Conservation (phyloP, 2,888 invertebrate genomes). For the Brachynemurus nebulosus region DNA sequence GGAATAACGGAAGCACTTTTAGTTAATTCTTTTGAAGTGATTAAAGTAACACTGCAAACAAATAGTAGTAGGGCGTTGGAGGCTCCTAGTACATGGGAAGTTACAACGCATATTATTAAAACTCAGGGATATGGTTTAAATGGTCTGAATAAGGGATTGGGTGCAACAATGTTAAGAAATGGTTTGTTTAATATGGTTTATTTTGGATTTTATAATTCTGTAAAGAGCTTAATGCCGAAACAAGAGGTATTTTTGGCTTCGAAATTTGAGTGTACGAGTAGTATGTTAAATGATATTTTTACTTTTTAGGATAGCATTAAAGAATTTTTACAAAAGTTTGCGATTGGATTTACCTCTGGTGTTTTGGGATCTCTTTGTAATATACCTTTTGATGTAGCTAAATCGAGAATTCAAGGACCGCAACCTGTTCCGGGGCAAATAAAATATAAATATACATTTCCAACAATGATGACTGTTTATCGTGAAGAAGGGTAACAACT, state of each 20-base stretch:
- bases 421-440: conserved; percentile 57
- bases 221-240: conserved; percentile 59
- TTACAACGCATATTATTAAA: conserved; percentile 64
- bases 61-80: conserved; percentile 42
- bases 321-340: conserved; percentile 62
- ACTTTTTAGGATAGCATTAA: conserved; percentile 45
- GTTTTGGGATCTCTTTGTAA: conserved; percentile 75
- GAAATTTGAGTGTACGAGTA: not conserved
- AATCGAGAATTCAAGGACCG: conserved; percentile 89
- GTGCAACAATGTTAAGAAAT: conserved; percentile 79
- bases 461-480: conserved; percentile 59
- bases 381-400: conserved; percentile 94
- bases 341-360: conserved; percentile 78
- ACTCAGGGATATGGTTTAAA: conserved; percentile 62
- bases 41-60: conserved; percentile 80
- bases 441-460: conserved; percentile 66
- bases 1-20: conserved; percentile 85
- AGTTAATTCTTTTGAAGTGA: conserved; percentile 90
- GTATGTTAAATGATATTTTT: conserved; percentile 9
- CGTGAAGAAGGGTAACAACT: conserved; percentile 71
- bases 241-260: conserved; percentile 34
- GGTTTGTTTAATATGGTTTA: conserved; percentile 88
- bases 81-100: conserved; percentile 60
- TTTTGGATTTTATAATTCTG: conserved; percentile 89
- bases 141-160: conserved; percentile 77